Conservation (phyloP, 2,113 vertebrate species). For the Chaetorhynchus papuensis region DNA sequence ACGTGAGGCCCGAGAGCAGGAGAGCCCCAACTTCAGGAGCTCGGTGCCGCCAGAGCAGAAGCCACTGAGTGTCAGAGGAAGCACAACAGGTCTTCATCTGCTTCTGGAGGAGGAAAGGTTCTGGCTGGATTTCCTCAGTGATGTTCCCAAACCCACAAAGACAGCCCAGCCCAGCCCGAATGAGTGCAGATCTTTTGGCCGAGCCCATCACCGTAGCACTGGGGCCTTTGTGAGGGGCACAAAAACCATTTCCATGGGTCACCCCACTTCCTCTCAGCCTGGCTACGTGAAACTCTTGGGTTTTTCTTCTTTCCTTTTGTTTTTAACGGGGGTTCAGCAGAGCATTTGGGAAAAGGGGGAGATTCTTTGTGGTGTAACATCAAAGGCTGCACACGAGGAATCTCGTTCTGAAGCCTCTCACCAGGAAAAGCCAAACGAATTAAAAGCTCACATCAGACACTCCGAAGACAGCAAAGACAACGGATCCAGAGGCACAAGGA, state of each 20-base stretch:
- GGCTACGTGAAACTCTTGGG: not conserved
- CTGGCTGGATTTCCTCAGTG: not conserved
- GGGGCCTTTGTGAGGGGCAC: conserved; percentile 27
- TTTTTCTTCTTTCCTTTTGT: not conserved
- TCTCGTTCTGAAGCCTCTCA: conserved; percentile 46
- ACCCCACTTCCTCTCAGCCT: conserved; percentile 42
- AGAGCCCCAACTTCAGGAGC: not conserved
- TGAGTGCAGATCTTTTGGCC: not conserved
- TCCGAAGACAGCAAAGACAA: not conserved
- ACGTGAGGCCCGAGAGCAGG: not conserved
- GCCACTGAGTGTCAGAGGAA: not conserved
- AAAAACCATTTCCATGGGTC: conserved; percentile 49
- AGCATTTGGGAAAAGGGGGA: conserved; percentile 17
- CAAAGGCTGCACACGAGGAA: conserved; percentile 44
- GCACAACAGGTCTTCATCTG: not conserved
- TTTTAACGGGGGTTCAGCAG: conserved; percentile 12
- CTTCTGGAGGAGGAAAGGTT: not conserved
- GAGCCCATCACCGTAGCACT: not conserved
- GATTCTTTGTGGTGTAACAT: conserved; percentile 44
- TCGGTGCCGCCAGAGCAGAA: not conserved
- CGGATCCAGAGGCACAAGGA: conserved; percentile 13
- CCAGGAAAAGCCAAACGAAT: conserved; percentile 56
- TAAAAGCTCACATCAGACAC: conserved; percentile 37
- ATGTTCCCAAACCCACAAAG: not conserved
- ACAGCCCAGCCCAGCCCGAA: not conserved